phyloP scores from a whole-genome alignment of 2,888 invertebrate species.

The Andrena chrysosceles region DNA sequence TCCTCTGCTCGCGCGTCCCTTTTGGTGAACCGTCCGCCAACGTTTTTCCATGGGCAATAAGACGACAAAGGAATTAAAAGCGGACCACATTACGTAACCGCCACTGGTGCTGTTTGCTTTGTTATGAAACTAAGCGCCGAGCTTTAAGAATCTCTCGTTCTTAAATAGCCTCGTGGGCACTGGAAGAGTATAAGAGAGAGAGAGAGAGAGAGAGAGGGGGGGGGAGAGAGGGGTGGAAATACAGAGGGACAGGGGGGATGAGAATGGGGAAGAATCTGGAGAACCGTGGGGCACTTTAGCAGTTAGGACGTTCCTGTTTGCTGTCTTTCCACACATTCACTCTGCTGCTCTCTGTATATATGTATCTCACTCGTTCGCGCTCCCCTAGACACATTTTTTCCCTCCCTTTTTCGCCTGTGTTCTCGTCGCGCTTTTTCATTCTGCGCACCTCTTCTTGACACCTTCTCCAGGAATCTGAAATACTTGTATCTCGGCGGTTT shows the following conservation, averaged over 20 bases:
- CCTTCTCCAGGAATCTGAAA: constrained; percentile 23
- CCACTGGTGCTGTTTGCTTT: constrained; percentile 62
- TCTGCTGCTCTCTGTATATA: constrained; percentile 22
- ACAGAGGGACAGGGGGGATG: constrained; percentile 10
- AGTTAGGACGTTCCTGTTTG: constrained; percentile 64
- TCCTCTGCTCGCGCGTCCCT: background rate
- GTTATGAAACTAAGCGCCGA: constrained; percentile 66
- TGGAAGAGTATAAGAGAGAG: constrained; percentile 14
- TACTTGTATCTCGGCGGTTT: constrained; percentile 19
- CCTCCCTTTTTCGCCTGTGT: background rate
- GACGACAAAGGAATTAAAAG: constrained; percentile 67
- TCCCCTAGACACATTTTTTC: background rate
- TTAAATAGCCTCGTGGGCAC: constrained; percentile 71
- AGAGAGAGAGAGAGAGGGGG: constrained; percentile 17
- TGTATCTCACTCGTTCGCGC: constrained; percentile 8
- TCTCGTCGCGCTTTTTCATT: background rate
- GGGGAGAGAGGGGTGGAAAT: constrained; percentile 28
- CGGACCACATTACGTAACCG: constrained; percentile 60
- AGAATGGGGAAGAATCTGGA: constrained; percentile 35
- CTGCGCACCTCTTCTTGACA: constrained; percentile 13
- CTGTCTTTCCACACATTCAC: constrained; percentile 51
- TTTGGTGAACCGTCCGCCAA: background rate
- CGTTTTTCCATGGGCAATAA: constrained; percentile 37
- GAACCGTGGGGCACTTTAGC: constrained; percentile 57
- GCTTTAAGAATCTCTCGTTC: constrained; percentile 75